These are phyloP conservation scores for Lymantria dispar DNA, from an alignment of 2,888 invertebrate species.

Conservation along the genomic window DNA sequence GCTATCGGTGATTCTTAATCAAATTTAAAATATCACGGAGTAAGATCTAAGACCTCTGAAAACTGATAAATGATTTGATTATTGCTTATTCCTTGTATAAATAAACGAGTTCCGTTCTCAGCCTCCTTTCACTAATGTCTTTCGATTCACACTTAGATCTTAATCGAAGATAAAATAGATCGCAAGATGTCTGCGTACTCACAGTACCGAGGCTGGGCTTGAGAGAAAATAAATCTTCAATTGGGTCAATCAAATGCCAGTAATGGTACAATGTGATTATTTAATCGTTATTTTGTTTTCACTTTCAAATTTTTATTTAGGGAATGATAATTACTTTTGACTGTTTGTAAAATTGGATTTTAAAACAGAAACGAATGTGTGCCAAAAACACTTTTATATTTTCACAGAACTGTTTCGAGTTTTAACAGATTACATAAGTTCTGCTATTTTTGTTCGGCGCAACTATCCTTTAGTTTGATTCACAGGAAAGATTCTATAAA, in stretches of 20 bases:
- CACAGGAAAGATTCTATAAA: too few species aligned
- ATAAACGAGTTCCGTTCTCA: slow-evolving; percentile 69
- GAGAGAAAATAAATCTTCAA: slow-evolving; percentile 79
- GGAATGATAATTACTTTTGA: slow-evolving; percentile 16
- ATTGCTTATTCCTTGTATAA: slow-evolving; percentile 74
- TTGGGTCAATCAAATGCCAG: slow-evolving; percentile 79
- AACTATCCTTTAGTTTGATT: too few species aligned
- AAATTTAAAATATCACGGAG: slow-evolving; percentile 57
- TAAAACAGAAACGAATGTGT: slow-evolving; percentile 12
- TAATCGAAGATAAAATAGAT: slow-evolving; percentile 76
- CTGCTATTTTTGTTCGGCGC: too few species aligned
- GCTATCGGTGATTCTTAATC: slow-evolving; percentile 49
- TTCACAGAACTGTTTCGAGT: too few species aligned
- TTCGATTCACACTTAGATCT: slow-evolving; percentile 70
- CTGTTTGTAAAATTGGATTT: neutral
- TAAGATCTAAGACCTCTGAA: slow-evolving; percentile 57
- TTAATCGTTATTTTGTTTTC: slow-evolving; percentile 36
- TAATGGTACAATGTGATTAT: slow-evolving; percentile 47
- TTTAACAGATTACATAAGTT: too few species aligned
- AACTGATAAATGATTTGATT: slow-evolving; percentile 70
- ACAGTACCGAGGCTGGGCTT: slow-evolving; percentile 59
- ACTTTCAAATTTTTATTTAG: slow-evolving; percentile 39
- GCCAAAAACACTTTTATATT: slow-evolving; percentile 6
- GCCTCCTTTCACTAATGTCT: slow-evolving; percentile 78
- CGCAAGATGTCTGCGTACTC: slow-evolving; percentile 67